These are phyloP conservation scores for Gorsachius magnificus DNA, from an alignment of 2,797 vertebrate genomes.

Conservation along the genomic window DNA sequence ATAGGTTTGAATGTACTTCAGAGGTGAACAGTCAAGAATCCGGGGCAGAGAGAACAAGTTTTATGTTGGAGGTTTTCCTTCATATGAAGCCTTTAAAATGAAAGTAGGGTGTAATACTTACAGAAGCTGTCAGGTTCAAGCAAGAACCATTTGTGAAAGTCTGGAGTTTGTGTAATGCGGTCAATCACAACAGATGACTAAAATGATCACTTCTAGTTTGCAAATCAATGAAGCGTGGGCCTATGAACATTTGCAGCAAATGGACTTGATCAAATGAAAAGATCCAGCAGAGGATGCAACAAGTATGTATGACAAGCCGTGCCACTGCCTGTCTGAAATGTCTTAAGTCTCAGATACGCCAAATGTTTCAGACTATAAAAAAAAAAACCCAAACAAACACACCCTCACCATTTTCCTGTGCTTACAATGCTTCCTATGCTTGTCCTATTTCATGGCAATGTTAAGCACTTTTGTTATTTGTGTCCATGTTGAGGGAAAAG, in stretches of 20 bases:
- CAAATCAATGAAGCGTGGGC: background rate
- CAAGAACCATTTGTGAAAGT: background rate
- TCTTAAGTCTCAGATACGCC: background rate
- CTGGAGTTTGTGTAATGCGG: background rate
- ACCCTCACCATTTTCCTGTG: background rate
- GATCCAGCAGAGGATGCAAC: background rate
- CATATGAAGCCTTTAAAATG: background rate
- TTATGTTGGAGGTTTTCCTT: background rate
- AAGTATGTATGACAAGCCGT: background rate
- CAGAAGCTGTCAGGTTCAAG: background rate
- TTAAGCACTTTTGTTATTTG: background rate
- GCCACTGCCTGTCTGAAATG: background rate
- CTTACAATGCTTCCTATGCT: background rate
- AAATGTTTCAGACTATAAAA: background rate
- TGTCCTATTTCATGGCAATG: background rate
- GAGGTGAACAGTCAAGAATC: background rate
- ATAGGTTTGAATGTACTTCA: background rate
- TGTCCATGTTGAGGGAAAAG: background rate
- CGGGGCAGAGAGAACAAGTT: background rate
- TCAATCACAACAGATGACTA: background rate
- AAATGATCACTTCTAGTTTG: background rate
- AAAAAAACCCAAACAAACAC: background rate
- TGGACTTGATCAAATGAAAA: background rate
- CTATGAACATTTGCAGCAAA: background rate
- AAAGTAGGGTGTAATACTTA: background rate